Conservation (phyloP, 2,113 vertebrate genomes). For the Hydrolagus affinis region DNA sequence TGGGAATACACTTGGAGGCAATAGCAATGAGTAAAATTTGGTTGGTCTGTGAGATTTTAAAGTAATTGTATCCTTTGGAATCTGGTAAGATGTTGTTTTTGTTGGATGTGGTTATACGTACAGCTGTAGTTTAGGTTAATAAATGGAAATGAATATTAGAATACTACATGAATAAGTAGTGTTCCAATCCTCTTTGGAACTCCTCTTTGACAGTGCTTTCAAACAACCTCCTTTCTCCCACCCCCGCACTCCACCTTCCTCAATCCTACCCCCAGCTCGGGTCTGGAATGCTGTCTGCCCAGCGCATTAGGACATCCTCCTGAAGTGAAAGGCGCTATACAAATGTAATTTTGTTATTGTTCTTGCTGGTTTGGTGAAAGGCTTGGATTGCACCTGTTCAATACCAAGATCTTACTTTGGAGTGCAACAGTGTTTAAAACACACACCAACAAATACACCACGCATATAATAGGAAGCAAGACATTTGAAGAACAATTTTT, state of each 20-base stretch:
- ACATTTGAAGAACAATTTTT: too few relatives aligned
- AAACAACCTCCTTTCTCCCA: too few relatives aligned
- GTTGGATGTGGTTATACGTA: not conserved
- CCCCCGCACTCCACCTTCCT: too few relatives aligned
- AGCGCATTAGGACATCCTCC: too few relatives aligned
- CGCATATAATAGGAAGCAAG: too few relatives aligned
- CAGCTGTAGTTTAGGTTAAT: not conserved
- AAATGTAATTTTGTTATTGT: not conserved
- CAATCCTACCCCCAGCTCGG: too few relatives aligned
- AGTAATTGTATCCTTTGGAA: conserved; percentile 9
- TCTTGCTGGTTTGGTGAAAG: not conserved
- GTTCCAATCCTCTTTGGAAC: too few relatives aligned
- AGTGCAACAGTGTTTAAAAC: not conserved
- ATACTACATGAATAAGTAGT: not conserved
- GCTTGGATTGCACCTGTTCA: not conserved
- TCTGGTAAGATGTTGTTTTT: not conserved
- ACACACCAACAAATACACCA: not conserved
- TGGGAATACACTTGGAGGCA: not conserved
- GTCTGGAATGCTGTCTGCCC: too few relatives aligned
- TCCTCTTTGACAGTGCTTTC: too few relatives aligned
- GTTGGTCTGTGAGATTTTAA: not conserved
- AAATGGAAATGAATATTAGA: not conserved
- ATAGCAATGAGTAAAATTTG: not conserved
- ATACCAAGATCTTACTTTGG: not conserved
- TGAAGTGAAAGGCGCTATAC: too few relatives aligned